A percentile compares a stretch with the other conserved stretches of the same genome.
phyloP scores from a whole-genome alignment of 2,888 invertebrate genomes.

The Rhabditoides inermis region DNA sequence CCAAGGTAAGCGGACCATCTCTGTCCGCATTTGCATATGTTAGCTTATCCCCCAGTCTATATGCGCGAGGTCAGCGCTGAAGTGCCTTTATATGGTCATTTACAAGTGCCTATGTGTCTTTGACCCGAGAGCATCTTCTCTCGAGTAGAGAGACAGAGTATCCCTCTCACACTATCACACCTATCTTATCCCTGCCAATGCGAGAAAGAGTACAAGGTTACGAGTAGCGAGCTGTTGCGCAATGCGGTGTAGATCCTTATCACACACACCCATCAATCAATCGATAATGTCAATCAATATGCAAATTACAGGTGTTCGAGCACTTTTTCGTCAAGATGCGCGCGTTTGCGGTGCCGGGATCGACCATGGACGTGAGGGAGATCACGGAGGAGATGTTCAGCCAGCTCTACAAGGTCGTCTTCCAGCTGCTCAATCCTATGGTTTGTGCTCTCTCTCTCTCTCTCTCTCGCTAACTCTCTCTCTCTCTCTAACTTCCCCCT shows the following conservation, averaged over 20 bases:
- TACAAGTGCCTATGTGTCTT: background rate
- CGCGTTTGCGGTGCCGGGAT: constrained; percentile 7
- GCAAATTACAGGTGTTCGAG: constrained; percentile 5
- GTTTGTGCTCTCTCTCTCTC: too few relatives aligned
- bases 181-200: background rate
- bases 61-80: too few relatives aligned
- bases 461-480: background rate
- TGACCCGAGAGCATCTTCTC: too few relatives aligned
- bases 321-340: constrained; percentile 7
- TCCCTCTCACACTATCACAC: too few relatives aligned
- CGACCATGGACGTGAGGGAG: constrained; percentile 3
- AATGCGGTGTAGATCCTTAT: too few relatives aligned
- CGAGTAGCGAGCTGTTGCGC: too few relatives aligned
- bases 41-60: too few relatives aligned
- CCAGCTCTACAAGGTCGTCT: constrained; percentile 23
- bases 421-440: constrained; percentile 30
- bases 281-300: too few relatives aligned
- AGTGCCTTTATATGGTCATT: background rate
- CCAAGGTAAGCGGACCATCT: constrained; percentile 24
- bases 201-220: too few relatives aligned
- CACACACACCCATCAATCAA: too few relatives aligned
- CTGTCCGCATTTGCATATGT: too few relatives aligned
- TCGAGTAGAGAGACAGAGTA: too few relatives aligned
- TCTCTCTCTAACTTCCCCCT: background rate
- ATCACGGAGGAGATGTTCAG: constrained; percentile 21